Evolutionary conservation across 2,888 invertebrate genomes (phyloP).

Genomic region (Parelbella ahira): DNA sequence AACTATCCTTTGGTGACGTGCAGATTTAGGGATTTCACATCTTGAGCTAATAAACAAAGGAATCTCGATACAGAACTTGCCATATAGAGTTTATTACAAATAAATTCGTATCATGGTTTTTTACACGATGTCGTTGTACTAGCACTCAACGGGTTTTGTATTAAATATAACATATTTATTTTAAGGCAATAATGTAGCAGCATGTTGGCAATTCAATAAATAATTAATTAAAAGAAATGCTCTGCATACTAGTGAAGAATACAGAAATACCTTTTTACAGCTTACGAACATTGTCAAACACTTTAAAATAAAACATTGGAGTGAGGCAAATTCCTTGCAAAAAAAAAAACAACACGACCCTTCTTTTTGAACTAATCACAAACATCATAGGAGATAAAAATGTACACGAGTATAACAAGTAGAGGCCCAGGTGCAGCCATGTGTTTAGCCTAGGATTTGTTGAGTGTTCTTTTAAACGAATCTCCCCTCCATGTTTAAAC

Average conservation of each 20-base stretch:
- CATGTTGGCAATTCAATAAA: too few species aligned
- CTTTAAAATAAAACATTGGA: too few species aligned
- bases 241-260: too few species aligned
- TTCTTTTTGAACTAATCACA: constrained; percentile 18
- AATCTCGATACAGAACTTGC: constrained; percentile 13
- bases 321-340: background rate
- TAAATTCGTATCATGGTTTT: too few species aligned
- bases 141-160: too few species aligned
- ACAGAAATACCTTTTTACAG: too few species aligned
- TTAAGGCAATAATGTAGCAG: too few species aligned
- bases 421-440: constrained; percentile 49
- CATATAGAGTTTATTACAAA: background rate
- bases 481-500: constrained; percentile 72
- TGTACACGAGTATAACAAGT: constrained; percentile 11
- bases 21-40: constrained; percentile 53
- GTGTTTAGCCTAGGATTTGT: constrained; percentile 55
- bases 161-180: too few species aligned
- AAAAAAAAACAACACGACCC: background rate
- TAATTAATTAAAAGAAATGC: too few species aligned
- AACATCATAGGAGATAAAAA: constrained; percentile 25
- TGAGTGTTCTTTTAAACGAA: constrained; percentile 63
- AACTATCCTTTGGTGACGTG: constrained; percentile 69
- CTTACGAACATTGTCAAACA: too few species aligned
- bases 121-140: too few species aligned
- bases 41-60: constrained; percentile 29